These are phyloP conservation scores for Pomatostomus ruficeps DNA, from an alignment of 2,113 vertebrate genomes.

Conservation along the genomic window DNA sequence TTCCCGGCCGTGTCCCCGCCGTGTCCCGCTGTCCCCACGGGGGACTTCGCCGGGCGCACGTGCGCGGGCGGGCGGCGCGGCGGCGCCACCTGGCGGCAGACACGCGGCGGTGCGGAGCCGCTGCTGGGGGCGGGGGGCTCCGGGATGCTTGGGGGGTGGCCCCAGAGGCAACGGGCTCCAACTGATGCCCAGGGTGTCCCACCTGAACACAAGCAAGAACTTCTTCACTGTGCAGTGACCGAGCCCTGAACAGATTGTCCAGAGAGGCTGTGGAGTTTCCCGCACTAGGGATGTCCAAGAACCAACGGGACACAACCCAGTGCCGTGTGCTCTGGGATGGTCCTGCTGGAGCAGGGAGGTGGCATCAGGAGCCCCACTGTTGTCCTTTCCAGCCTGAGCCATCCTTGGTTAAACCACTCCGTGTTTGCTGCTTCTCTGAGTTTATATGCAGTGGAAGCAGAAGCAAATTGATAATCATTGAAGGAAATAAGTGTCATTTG, in stretches of 20 bases:
- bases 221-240: not conserved
- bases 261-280: not conserved
- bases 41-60: not conserved
- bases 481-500: not conserved
- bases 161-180: not conserved
- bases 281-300: not conserved
- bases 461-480: not conserved
- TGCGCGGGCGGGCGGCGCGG: not conserved
- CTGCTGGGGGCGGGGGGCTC: not conserved
- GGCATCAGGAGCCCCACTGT: not conserved
- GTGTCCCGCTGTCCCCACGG: not conserved
- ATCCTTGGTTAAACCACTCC: not conserved
- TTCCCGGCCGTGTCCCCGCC: not conserved
- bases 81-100: not conserved
- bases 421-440: not conserved
- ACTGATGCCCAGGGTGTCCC: not conserved
- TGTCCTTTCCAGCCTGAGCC: not conserved
- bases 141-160: not conserved
- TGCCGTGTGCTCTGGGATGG: not conserved
- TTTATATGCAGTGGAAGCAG: not conserved
- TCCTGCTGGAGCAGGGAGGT: not conserved
- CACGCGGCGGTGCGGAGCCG: not conserved
- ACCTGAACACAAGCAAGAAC: not conserved
- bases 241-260: not conserved
- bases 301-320: accelerated